Conservation (phyloP, 2,797 vertebrate genomes). For the Limnodromus scolopaceus region DNA sequence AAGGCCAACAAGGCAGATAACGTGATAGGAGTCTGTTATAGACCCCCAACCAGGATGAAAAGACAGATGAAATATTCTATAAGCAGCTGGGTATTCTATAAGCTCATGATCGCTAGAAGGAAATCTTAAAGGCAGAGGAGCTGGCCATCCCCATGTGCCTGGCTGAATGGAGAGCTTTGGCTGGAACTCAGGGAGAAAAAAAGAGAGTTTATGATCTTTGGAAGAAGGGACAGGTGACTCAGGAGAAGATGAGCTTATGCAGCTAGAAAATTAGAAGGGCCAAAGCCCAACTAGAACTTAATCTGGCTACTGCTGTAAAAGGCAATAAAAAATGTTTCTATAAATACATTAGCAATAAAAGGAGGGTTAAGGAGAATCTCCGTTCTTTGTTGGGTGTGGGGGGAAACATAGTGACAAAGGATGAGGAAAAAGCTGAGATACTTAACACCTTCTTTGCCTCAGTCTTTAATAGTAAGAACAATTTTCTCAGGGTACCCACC, state of each 20-base stretch:
- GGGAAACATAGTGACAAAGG: no score
- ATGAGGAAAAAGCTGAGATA: neutral
- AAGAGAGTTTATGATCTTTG: neutral
- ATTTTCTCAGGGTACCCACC: neutral
- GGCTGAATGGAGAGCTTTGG: no score
- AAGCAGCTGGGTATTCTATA: neutral
- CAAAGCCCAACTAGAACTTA: neutral
- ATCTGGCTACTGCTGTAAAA: neutral
- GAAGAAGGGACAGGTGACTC: neutral
- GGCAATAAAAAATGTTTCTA: neutral
- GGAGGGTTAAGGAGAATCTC: neutral
- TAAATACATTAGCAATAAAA: neutral
- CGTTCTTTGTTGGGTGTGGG: neutral
- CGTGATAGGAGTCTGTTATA: neutral
- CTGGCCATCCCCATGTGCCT: neutral
- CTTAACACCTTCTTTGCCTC: neutral
- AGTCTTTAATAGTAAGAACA: neutral
- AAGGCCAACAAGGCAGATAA: neutral
- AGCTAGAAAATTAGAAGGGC: neutral
- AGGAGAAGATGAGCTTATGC: neutral
- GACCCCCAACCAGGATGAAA: neutral
- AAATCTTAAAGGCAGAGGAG: neutral
- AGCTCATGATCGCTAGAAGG: neutral
- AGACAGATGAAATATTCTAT: neutral
- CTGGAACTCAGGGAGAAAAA: neutral